Conservation (phyloP, 2,797 vertebrate genomes). For the Tapirus indicus region DNA sequence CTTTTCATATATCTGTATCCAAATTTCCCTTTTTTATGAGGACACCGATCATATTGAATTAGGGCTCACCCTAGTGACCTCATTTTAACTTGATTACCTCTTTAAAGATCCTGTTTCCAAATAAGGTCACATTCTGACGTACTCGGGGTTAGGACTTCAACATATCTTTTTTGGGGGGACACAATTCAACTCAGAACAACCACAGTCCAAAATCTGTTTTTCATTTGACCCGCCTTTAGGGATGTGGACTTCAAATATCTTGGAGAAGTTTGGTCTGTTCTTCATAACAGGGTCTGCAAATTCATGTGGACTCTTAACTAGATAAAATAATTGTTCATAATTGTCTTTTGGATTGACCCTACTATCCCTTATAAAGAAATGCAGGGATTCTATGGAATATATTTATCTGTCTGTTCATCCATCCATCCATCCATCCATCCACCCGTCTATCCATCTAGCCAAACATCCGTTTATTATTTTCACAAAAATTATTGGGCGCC, state of each 20-base stretch:
- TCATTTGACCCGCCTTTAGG: neutral
- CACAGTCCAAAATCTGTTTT: neutral
- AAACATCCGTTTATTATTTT: neutral
- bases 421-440: neutral
- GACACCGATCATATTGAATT: neutral
- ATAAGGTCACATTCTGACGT: neutral
- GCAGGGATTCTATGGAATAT: neutral
- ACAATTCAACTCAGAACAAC: neutral
- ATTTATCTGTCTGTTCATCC: neutral
- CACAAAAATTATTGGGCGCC: neutral
- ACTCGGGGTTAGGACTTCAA: neutral
- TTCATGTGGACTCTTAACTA: neutral
- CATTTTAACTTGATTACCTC: neutral
- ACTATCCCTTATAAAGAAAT: neutral
- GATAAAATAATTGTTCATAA: neutral
- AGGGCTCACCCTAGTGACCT: neutral
- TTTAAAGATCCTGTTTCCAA: neutral
- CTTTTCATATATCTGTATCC: neutral
- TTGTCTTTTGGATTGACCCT: neutral
- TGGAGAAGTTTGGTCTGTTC: neutral
- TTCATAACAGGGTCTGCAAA: neutral
- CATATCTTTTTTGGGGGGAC: neutral
- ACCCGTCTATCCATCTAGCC: neutral
- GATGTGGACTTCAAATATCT: neutral
- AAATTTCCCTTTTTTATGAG: neutral